Base-by-base conservation (phyloP, 2,113 vertebrate species). In the Psilopsiagon aurifrons region DNA sequence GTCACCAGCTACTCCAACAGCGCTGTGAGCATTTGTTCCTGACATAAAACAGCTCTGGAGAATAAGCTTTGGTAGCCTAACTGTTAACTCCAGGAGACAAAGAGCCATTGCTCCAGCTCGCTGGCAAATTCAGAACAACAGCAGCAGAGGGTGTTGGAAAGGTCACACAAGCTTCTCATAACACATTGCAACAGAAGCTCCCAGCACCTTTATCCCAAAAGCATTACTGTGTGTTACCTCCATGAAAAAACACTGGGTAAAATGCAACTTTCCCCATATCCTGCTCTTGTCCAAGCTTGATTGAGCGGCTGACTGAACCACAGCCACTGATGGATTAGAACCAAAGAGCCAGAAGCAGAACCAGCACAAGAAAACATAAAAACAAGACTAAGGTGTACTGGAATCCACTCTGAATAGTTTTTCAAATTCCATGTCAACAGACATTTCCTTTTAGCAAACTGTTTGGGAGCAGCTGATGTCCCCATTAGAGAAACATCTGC, bases 401-500 rank as follows among this genome's bases (percentile, higher is more conserved):
- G 78, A 96, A 94, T 57, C 75, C 62, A 73, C 60, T 52, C 71
- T 17, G 83, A 91, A 37, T 88, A 92, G 88, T 88, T 88, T 94
- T 94, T 54, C 6, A 67, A 90, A 86, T 92, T 79, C 86, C 79
- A 83, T 10, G 67, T 92, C 92, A 96, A 94, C 87, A 92, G 93
- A 88, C 55, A 78, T 71, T 94, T 97, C 93, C 91, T 96, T 95
- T 92, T 66, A 79, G 76, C 47, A 88, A 94, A 90, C 22, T 91
- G 89, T 96, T 96, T 96, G 83, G 47, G 93, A 95, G 71, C 49
- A 90, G 41, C 43, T 74, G 62, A 86, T 86, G 94, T 78, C 59
- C 67, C 85, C 87, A 39, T 83, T 73, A 92, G 17, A 89, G 80
- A 86, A 96, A 97, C 91, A 97, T 90, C 93, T 96, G 95, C 79